Percentiles rank a stretch among this genome's conserved stretches.
Evolutionary conservation across 2,888 invertebrate species (phyloP).

Genomic region (Oscheius sp.): DNA sequence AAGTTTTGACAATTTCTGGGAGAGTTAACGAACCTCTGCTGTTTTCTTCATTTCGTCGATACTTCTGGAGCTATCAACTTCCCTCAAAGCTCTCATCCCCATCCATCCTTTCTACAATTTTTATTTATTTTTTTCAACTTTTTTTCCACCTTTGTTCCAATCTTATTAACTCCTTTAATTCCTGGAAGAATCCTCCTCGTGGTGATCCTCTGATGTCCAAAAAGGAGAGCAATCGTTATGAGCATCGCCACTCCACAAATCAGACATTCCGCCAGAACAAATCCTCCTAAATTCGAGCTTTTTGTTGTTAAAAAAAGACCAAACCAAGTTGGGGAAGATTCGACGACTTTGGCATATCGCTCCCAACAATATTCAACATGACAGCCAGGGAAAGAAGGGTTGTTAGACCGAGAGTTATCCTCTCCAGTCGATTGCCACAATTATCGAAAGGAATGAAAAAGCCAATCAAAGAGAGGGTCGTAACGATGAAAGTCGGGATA

Average conservation of each 20-base stretch:
- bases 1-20: neutral
- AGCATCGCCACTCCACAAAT: conserved; percentile 26
- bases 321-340: conserved; percentile 27
- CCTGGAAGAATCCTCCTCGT: conserved; percentile 23
- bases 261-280: conserved; percentile 27
- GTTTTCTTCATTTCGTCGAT: neutral
- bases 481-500: conserved; percentile 34
- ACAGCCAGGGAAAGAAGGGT: conserved; percentile 32
- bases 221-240: conserved; percentile 15
- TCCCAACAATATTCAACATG: conserved; percentile 31
- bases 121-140: neutral
- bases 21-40: neutral
- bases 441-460: conserved; percentile 32
- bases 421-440: conserved; percentile 26
- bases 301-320: neutral
- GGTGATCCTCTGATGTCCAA: conserved; percentile 27
- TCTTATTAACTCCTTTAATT: neutral
- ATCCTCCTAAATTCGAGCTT: neutral
- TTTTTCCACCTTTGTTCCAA: neutral
- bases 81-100: neutral
- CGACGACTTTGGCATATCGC: conserved; percentile 31
- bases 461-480: conserved; percentile 21
- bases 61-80: neutral
- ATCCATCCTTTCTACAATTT: neutral
- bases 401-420: conserved; percentile 27